phyloP scores from a whole-genome alignment of 1,140 invertebrate species.

The Reticulitermes speratus region DNA sequence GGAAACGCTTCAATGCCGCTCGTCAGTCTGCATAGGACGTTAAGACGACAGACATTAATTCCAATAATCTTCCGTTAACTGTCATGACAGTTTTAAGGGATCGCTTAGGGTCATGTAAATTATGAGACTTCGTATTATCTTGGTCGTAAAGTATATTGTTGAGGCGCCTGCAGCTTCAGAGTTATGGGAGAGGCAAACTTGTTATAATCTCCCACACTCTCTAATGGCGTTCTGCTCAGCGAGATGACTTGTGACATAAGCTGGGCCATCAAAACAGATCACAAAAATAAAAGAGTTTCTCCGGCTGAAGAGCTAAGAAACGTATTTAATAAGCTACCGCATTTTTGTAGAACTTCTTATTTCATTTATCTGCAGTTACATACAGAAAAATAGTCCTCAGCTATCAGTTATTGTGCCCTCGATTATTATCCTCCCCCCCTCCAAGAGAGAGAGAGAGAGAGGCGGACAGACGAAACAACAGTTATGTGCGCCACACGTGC shows the following conservation, averaged over 20 bases:
- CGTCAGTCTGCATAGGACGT: not conserved
- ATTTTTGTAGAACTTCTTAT: no score
- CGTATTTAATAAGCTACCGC: no score
- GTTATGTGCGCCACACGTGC: no score
- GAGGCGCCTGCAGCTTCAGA: not conserved
- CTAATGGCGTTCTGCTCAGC: not conserved
- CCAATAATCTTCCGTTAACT: conserved; percentile 11
- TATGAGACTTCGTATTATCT: not conserved
- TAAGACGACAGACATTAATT: conserved; percentile 6
- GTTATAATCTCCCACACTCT: not conserved
- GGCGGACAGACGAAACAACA: no score
- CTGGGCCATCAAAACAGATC: not conserved
- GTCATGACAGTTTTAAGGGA: not conserved
- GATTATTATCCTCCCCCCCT: no score
- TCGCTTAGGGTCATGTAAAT: not conserved
- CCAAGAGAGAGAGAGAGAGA: no score
- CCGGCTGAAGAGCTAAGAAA: not conserved
- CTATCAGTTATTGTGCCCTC: no score
- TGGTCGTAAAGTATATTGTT: not conserved
- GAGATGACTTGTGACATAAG: not conserved
- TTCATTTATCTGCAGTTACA: no score
- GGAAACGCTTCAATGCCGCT: not conserved
- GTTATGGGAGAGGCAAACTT: not conserved
- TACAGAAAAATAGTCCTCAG: no score
- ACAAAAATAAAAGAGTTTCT: not conserved